A percentile compares a stretch with the other conserved stretches of the same genome.
Evolutionary conservation across 2,113 vertebrate genomes (phyloP).

Genomic region (Rhinoderma darwinii): DNA sequence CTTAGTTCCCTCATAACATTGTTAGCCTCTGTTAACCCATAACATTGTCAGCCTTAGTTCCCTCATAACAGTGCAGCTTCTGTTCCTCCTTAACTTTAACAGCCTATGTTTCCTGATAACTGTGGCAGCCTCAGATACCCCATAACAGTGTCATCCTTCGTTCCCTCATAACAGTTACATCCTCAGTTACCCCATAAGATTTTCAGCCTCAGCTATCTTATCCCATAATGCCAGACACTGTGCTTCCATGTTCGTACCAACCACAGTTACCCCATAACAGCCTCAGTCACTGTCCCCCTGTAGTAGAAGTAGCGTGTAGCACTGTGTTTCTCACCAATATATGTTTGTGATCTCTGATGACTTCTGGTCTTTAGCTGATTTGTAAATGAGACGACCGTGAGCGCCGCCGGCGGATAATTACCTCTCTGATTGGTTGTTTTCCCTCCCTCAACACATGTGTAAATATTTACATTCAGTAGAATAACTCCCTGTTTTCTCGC

Average conservation of each 20-base stretch:
- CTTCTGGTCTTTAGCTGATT: slow-evolving; percentile 1
- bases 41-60: neutral
- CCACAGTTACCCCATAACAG: neutral
- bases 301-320: too few species aligned
- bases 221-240: neutral
- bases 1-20: neutral
- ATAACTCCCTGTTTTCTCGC: slow-evolving; percentile 66
- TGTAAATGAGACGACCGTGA: neutral
- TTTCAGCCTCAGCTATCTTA: neutral
- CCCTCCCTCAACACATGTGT: slow-evolving; percentile 55
- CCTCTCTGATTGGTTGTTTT: slow-evolving; percentile 58
- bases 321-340: too few species aligned
- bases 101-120: neutral
- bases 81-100: neutral
- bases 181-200: neutral
- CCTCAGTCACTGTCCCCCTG: neutral
- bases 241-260: too few species aligned
- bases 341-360: too few species aligned
- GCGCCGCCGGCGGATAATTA: neutral
- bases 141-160: neutral
- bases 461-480: slow-evolving; percentile 68
- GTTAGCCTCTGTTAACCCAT: neutral
- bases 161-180: neutral
- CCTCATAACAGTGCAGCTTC: neutral
- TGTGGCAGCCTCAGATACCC: too few species aligned